Evolutionary conservation across 2,888 invertebrate genomes (phyloP).

Genomic region (Tridacna gigas): DNA sequence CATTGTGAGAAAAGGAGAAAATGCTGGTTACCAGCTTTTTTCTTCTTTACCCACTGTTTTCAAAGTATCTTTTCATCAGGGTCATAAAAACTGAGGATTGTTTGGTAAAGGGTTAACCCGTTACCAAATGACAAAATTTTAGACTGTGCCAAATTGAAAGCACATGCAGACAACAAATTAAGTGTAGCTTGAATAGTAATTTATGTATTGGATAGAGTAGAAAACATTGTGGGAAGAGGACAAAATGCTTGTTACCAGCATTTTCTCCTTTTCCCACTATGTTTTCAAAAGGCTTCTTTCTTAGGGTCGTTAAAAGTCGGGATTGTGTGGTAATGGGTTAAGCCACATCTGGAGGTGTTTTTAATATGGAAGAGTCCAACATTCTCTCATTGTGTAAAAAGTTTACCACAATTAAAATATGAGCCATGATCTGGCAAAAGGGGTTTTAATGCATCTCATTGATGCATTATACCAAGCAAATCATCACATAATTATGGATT

Average conservation of each 20-base stretch:
- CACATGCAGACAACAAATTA: not conserved
- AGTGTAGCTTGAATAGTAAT: not conserved
- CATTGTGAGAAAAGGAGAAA: too few species aligned
- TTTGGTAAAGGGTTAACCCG: not conserved
- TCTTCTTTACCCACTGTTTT: too few species aligned
- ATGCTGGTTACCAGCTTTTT: too few species aligned
- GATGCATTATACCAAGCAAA: too few species aligned
- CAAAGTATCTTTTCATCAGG: too few species aligned
- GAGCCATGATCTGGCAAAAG: not conserved
- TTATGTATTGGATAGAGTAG: too few species aligned
- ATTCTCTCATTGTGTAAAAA: not conserved
- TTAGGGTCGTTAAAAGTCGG: not conserved
- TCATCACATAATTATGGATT: too few species aligned
- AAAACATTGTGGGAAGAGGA: too few species aligned
- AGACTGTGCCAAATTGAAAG: not conserved
- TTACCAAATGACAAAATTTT: too few species aligned
- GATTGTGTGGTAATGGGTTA: not conserved
- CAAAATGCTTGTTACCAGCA: too few species aligned
- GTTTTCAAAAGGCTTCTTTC: not conserved
- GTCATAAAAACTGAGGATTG: too few species aligned
- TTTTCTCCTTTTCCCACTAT: constrained; percentile 12
- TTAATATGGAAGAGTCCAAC: not conserved
- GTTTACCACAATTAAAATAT: not conserved
- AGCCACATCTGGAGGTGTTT: not conserved
- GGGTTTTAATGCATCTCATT: too few species aligned